Conservation (phyloP, 1,140 invertebrate species). For the Samia ricini region DNA sequence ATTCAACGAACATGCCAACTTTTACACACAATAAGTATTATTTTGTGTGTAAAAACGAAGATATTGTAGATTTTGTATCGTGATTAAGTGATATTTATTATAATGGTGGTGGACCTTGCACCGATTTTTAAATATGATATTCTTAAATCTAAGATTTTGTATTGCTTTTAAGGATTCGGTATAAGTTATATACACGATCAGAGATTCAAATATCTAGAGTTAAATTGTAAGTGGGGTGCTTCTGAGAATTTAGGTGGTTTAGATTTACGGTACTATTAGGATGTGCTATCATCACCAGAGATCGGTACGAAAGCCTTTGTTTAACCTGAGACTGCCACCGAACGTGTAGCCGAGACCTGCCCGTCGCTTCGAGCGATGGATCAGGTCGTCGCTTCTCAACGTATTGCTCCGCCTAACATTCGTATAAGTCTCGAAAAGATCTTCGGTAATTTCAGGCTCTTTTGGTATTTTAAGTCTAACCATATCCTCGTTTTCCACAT, state of each 20-base stretch:
- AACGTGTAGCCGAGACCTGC: constrained; percentile 58
- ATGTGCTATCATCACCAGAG: constrained; percentile 55
- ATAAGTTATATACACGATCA: constrained; percentile 42
- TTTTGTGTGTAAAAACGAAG: constrained; percentile 65
- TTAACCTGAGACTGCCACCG: constrained; percentile 71
- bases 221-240: constrained; percentile 32
- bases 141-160: constrained; percentile 7
- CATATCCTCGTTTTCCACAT: constrained; percentile 69
- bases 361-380: constrained; percentile 49
- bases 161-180: constrained; percentile 31
- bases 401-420: constrained; percentile 69
- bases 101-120: constrained; percentile 12
- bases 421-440: constrained; percentile 68
- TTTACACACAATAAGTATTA: constrained; percentile 52
- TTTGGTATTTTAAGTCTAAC: constrained; percentile 74
- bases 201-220: constrained; percentile 32
- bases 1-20: constrained; percentile 61
- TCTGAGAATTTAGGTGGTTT: constrained; percentile 30
- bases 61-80: constrained; percentile 43
- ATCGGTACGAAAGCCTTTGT: constrained; percentile 62
- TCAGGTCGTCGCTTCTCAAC: constrained; percentile 53
- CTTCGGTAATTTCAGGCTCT: constrained; percentile 69
- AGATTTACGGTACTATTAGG: constrained; percentile 27
- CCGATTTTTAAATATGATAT: not conserved
- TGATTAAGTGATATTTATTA: not conserved